Evolutionary conservation across 2,888 invertebrate genomes (phyloP).

Genomic region (Melinopterus prodromus): DNA sequence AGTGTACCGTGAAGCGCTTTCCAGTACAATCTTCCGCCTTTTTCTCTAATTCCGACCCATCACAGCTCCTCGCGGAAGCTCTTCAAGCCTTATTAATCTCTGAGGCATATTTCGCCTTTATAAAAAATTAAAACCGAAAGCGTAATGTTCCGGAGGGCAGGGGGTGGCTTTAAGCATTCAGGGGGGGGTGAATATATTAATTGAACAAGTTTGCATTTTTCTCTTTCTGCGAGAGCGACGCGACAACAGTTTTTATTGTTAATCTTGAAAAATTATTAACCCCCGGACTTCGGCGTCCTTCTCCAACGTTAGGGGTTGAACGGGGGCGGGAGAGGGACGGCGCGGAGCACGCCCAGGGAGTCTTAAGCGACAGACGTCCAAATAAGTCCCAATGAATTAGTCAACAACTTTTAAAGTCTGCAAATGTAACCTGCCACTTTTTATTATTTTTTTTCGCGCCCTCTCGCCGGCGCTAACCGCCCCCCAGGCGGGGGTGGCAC

Average conservation of each 20-base stretch:
- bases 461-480: not conserved
- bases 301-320: slow-evolving; percentile 34
- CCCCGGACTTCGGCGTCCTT: slow-evolving; percentile 23
- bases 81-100: slow-evolving; percentile 61
- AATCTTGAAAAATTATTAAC: slow-evolving; percentile 51
- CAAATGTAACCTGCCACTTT: not conserved
- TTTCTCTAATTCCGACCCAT: slow-evolving; percentile 52
- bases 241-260: slow-evolving; percentile 58
- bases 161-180: slow-evolving; percentile 42
- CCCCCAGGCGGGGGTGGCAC: not conserved
- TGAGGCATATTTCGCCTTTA: slow-evolving; percentile 56
- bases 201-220: slow-evolving; percentile 59
- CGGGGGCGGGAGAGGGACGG: slow-evolving; percentile 44
- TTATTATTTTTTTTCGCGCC: not conserved
- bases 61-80: slow-evolving; percentile 46
- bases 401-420: slow-evolving; percentile 58
- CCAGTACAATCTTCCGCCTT: slow-evolving; percentile 15
- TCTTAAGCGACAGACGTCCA: slow-evolving; percentile 52
- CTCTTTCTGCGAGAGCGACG: slow-evolving; percentile 36
- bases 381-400: slow-evolving; percentile 58
- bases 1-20: not conserved
- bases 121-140: slow-evolving; percentile 60
- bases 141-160: slow-evolving; percentile 56
- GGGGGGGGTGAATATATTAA: slow-evolving; percentile 56
- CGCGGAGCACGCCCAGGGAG: slow-evolving; percentile 47